Evolutionary conservation across 1,140 invertebrate species (phyloP).

Genomic region (Diuraphis noxia): DNA sequence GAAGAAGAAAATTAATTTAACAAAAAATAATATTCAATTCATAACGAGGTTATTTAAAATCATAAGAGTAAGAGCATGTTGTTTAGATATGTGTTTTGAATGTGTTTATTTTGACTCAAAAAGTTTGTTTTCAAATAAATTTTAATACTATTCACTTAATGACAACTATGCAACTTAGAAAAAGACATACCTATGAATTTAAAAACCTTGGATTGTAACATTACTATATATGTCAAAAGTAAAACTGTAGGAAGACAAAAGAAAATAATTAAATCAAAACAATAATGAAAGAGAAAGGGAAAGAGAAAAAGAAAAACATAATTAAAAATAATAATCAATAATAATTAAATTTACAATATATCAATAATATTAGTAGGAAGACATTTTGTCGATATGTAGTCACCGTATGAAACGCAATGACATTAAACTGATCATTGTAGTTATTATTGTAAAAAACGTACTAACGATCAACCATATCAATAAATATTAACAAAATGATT

Average conservation of each 20-base stretch:
- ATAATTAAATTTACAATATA: background rate
- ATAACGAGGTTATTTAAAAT: background rate
- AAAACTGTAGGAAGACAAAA: background rate
- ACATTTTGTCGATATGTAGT: conserved; percentile 20
- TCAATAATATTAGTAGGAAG: conserved; percentile 41
- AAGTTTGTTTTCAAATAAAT: background rate
- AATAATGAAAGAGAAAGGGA: background rate
- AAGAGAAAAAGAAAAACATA: background rate
- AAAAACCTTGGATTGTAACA: background rate
- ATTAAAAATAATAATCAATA: conserved; percentile 2
- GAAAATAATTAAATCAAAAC: background rate
- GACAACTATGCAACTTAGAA: background rate
- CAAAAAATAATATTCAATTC: background rate
- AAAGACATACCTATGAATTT: background rate
- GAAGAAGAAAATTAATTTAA: background rate
- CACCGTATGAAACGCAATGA: background rate
- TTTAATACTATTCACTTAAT: background rate
- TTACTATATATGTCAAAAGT: background rate
- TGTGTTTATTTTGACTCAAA: background rate
- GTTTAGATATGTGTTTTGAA: background rate
- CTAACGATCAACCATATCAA: conserved; percentile 10
- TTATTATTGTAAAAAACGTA: background rate
- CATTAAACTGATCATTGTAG: background rate
- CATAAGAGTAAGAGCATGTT: background rate
- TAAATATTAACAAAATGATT: background rate